Evolutionary conservation across 2,113 vertebrate genomes (phyloP), one percentile per base, ranked within the genome.

Genomic region (Dromas ardeola): DNA sequence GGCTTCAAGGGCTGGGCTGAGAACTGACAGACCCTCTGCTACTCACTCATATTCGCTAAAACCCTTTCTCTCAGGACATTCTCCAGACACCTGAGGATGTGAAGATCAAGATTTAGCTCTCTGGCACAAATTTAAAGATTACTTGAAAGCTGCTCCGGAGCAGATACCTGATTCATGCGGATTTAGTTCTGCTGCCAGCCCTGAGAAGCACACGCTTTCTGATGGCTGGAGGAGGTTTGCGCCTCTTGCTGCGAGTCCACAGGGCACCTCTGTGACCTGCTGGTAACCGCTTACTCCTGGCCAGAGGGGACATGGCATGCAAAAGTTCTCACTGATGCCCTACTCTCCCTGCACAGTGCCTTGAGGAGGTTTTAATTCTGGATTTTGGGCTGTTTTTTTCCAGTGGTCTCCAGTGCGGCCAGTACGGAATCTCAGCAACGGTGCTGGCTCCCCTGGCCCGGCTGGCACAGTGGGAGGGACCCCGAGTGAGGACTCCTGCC

Each of bases 261-360:
- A 27, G 70, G 65, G 21, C 10, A 62, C 27, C 38, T 81, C 91
- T 53, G n/a, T 16, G 49, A 81, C 53, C 45, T 74, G 43, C 58
- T 49, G 25, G n/a, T 13, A 59, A 45, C 42, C 0, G 0, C 52
- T 80, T 42, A 23, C 26, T 82, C 15, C 74, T 38, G 66, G 70
- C 45, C 15, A 70, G 77, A 65, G 27, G 20, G 27, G 11, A 53
- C 0, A 0, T 18, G 40, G 40, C 65, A 29, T 5, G 25, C 21
- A 5, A 2, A 62, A 45, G 7, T 15, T 29, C 63, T 58, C 53
- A 15, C 15, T 2, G 10, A 20, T 34, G 13, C 55, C 52, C 25
- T n/a, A 50, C 59, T 78, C 42, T 66, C 55, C 65, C 49, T 77
- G 52, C 56, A 29, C 47, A 32, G 25, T 26, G 56, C 16, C 67